Evolutionary conservation across 1,140 invertebrate species (phyloP), one percentile per base, ranked within the genome.

Genomic region (Anastrepha obliqua): DNA sequence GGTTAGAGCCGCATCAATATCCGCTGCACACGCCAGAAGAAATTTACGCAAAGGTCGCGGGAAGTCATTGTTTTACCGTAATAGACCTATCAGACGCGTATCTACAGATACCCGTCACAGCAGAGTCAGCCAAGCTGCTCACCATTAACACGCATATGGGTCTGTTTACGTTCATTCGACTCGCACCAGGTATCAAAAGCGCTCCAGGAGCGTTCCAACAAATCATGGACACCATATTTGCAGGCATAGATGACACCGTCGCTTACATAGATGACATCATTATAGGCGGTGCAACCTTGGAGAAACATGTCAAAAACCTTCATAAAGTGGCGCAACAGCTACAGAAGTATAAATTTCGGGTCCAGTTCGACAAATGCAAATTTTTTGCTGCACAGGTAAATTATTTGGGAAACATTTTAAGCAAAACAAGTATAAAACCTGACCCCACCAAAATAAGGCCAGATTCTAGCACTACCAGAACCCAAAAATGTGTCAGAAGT

Each of bases 371-470:
- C n/a, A 88, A 88, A 59, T 70, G 85, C 78, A 88, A 67, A 74
- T 86, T 87, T 47, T 44, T 65, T 55, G 15, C 6, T 60, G 29
- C 62, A 58, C 58, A 86, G 58, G 42, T 86, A 5, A 88, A 88
- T 86, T 94, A 92, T 88, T 87, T 94, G 59, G 93, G 93, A 8
- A 90, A 90, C 90, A 86, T 91, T 15, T 90, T 94, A n/a, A 86
- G 91, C 81, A 89, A 90, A 85, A 47, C 91, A 6, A 93, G 93
- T 2, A 87, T 93, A 85, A 89, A 89, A 17, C 89, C 91, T 2
- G 89, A 92, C 88, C 85, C 87, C 17, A 88, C 89, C 0, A 94
- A 93, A 89, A 87, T 93, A 8, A 70, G n/a, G 91, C 7, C 92
- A 93, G 7, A 94, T 94, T 55, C 17, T 87, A 2, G 60, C 60